Base-by-base conservation (phyloP, 2,888 invertebrate species). In the Hypena proboscidalis region DNA sequence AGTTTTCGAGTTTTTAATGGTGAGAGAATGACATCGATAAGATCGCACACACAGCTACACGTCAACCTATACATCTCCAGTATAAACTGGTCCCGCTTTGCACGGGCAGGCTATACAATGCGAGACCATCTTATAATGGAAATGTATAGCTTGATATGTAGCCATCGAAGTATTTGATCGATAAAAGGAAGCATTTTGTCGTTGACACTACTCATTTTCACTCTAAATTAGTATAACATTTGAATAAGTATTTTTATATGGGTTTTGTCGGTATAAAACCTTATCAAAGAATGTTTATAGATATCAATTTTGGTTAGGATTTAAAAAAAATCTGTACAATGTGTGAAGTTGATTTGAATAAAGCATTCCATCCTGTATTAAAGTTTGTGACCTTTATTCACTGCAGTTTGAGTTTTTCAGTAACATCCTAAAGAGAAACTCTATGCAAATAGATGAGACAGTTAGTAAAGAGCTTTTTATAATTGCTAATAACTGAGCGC, bases 1-100 rank as follows among this genome's bases (percentile, higher is more conserved):
- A 77, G 50, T 59, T 77, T 75, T 76, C 70, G 72, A 70, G 68
- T 74, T 79, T 84, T 84, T 80, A 77, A 81, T 77, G 73, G 75
- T 77, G 77, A 70, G 69, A 76, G 76, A 77, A 81, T 75, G 70
- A 71, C 69, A 58, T 58, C 58, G 86, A 87, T 85, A 82, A 44
- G 62, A 83, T 85, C 80, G 53, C 66, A 67, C 60, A 65, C 69
- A n/a, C n/a, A n/a, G n/a, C n/a, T n/a, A n/a, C n/a, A n/a, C n/a
- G n/a, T n/a, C n/a, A n/a, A n/a, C n/a, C n/a, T n/a, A n/a, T n/a
- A n/a, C n/a, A n/a, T n/a, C n/a, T n/a, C n/a, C n/a, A n/a, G n/a
- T n/a, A n/a, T n/a, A n/a, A n/a, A n/a, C n/a, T n/a, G n/a, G n/a
- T n/a, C n/a, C n/a, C n/a, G n/a, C n/a, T n/a, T n/a, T n/a, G n/a